Conservation (phyloP, 2,888 invertebrate species). For the Mimumesa dahlbomi region DNA sequence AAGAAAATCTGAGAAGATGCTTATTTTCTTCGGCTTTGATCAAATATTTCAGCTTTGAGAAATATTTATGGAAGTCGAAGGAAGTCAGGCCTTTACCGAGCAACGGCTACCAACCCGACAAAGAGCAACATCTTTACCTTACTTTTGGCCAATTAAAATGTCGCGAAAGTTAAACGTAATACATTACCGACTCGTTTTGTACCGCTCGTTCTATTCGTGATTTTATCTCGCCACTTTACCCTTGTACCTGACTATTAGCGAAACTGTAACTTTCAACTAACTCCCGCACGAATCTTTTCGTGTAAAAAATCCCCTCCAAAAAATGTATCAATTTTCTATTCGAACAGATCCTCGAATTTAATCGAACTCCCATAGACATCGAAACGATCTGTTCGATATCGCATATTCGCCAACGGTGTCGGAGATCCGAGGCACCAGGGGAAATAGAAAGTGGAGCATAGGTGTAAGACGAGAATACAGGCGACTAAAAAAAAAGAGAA, state of each 20-base stretch:
- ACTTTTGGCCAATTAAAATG: slow-evolving; percentile 55
- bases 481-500: slow-evolving; percentile 3
- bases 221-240: slow-evolving; percentile 3
- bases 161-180: slow-evolving; percentile 50
- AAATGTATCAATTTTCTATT: too few relatives aligned
- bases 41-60: slow-evolving; percentile 41
- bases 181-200: slow-evolving; percentile 8
- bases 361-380: too few relatives aligned
- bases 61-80: slow-evolving; percentile 47
- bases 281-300: too few relatives aligned
- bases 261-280: too few relatives aligned
- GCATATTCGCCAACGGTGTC: neutral
- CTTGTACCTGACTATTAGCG: slow-evolving; percentile 21
- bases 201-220: too few relatives aligned
- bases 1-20: slow-evolving; percentile 41
- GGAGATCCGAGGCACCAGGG: slow-evolving; percentile 11
- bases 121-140: slow-evolving; percentile 19
- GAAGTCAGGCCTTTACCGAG: neutral
- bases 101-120: slow-evolving; percentile 4
- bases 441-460: slow-evolving; percentile 42
- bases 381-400: neutral
- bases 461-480: slow-evolving; percentile 19
- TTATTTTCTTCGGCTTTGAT: slow-evolving; percentile 56
- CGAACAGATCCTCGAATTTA: too few relatives aligned
- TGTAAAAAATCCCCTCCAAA: too few relatives aligned